phyloP scores from a whole-genome alignment of 2,888 invertebrate genomes.

The Aleiodes leptofemur region DNA sequence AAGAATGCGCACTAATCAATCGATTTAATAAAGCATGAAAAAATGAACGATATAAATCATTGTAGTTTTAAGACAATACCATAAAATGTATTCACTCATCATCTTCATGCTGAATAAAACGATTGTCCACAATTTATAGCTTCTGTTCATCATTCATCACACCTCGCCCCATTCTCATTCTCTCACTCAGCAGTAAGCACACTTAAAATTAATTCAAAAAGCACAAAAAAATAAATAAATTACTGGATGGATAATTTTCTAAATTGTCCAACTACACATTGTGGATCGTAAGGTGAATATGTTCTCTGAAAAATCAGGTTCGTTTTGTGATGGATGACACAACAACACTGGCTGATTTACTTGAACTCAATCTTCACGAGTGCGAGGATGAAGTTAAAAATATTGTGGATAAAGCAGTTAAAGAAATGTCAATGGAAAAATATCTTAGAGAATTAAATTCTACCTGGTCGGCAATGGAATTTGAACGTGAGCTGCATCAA shows the following conservation, averaged over 20 bases:
- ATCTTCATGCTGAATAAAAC: slow-evolving; percentile 35
- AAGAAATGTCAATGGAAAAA: slow-evolving; percentile 99
- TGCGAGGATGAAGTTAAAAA: slow-evolving; percentile 98
- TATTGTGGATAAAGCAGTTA: slow-evolving; percentile 98
- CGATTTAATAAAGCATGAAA: slow-evolving; percentile 19
- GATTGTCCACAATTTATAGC: slow-evolving; percentile 10
- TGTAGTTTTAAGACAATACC: neutral
- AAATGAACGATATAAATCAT: slow-evolving; percentile 21
- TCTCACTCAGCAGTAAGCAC: slow-evolving; percentile 38
- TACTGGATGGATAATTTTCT: slow-evolving; percentile 3
- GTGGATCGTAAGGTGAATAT: slow-evolving; percentile 33
- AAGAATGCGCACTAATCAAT: slow-evolving; percentile 19
- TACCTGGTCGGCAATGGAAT: slow-evolving; percentile 96
- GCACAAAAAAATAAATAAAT: neutral
- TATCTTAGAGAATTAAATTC: slow-evolving; percentile 91
- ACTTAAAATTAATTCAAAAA: slow-evolving; percentile 32
- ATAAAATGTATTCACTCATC: slow-evolving; percentile 9
- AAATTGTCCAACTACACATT: slow-evolving; percentile 2
- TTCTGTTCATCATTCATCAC: slow-evolving; percentile 16
- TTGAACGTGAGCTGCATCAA: slow-evolving; percentile 91
- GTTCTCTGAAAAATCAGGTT: slow-evolving; percentile 79
- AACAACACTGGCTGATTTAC: slow-evolving; percentile 93
- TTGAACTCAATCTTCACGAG: slow-evolving; percentile 94
- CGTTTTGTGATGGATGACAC: slow-evolving; percentile 95
- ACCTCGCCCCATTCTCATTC: slow-evolving; percentile 34